These are phyloP conservation scores for Lagria hirta DNA, from an alignment of 2,888 invertebrate genomes.

Conservation along the genomic window DNA sequence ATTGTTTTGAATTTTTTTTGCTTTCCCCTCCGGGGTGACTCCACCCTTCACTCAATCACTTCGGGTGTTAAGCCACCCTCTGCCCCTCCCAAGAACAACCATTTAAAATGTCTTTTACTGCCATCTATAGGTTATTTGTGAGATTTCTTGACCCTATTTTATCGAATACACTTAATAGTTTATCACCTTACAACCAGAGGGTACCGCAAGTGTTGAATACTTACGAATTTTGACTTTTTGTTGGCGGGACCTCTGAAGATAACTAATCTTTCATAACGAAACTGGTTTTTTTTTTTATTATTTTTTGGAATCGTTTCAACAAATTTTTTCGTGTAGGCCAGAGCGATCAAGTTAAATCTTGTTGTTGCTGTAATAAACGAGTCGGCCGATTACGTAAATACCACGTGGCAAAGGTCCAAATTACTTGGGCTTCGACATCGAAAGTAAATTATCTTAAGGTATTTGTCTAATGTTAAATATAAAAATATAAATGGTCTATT, in stretches of 20 bases:
- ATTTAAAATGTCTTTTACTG: conserved; percentile 47
- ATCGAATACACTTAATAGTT: conserved; percentile 50
- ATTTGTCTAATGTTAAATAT: conserved; percentile 24
- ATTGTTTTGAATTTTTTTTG: conserved; percentile 57
- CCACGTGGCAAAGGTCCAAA: conserved; percentile 23
- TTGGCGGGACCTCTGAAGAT: not conserved
- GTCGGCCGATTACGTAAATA: too few relatives aligned
- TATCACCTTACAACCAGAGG: conserved; percentile 53
- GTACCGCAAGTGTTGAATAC: conserved; percentile 32
- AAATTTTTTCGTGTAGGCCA: too few relatives aligned
- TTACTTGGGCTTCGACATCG: not conserved
- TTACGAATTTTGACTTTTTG: conserved; percentile 2
- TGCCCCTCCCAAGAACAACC: conserved; percentile 43
- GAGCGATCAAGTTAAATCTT: too few relatives aligned
- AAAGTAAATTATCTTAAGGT: conserved; percentile 20
- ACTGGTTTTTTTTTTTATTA: conserved; percentile 17
- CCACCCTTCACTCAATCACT: conserved; percentile 65
- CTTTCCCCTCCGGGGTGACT: conserved; percentile 52
- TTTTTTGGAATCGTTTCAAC: too few relatives aligned
- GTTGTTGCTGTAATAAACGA: too few relatives aligned
- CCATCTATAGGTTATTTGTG: conserved; percentile 54
- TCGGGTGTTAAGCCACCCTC: conserved; percentile 48
- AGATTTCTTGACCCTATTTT: conserved; percentile 52
- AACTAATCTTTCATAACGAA: too few relatives aligned
- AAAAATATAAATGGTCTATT: conserved; percentile 22